Conservation (phyloP, 2,797 vertebrate species). For the Myotis daubentonii region DNA sequence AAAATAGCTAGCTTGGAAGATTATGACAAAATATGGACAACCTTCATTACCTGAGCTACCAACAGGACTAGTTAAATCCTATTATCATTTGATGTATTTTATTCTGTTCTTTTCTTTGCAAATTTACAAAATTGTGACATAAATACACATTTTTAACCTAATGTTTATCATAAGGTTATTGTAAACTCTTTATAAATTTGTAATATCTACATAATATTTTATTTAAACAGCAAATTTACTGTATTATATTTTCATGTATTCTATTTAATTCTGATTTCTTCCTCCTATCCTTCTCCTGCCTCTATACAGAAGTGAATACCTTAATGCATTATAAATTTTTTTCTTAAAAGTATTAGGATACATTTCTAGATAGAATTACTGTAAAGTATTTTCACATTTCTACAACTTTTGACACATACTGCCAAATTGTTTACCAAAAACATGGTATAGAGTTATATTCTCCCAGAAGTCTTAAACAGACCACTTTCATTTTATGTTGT, state of each 20-base stretch:
- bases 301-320: not conserved
- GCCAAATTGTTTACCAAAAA: not conserved
- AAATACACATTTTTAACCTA: not conserved
- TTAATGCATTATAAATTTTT: not conserved
- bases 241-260: not conserved
- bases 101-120: not conserved
- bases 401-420: not conserved
- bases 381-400: constrained; percentile 1
- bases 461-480: not conserved
- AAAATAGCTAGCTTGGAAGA: constrained; percentile 52
- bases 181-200: constrained; percentile 26
- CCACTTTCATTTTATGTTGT: not conserved
- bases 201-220: not conserved
- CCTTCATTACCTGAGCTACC: not conserved
- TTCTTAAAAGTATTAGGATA: constrained; percentile 35
- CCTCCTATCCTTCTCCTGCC: not conserved
- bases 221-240: constrained; percentile 47
- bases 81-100: constrained; percentile 29
- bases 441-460: not conserved
- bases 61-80: not conserved
- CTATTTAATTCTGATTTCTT: constrained; percentile 45
- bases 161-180: constrained; percentile 46
- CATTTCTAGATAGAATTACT: constrained; percentile 35
- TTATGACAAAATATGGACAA: not conserved
- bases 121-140: not conserved